Conservation (phyloP, 2,113 vertebrate genomes). For the Origma solitaria region DNA sequence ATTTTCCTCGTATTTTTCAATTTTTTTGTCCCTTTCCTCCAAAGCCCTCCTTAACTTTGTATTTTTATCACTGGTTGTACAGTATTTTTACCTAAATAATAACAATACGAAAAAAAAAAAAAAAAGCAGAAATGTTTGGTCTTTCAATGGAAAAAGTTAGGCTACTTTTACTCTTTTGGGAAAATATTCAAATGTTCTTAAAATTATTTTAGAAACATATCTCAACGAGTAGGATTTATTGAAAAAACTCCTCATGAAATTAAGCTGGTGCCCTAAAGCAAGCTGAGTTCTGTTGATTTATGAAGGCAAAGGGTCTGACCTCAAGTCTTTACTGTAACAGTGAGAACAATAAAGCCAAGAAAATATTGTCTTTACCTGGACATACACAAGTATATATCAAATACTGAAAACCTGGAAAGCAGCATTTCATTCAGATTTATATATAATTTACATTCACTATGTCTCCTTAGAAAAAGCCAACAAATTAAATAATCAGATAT, state of each 20-base stretch:
- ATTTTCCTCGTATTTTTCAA: background rate
- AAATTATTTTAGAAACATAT: background rate
- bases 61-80: background rate
- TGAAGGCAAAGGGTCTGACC: background rate
- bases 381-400: background rate
- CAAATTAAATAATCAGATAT: conserved; percentile 50
- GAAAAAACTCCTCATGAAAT: background rate
- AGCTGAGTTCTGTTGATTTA: background rate
- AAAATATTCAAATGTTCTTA: background rate
- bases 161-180: background rate
- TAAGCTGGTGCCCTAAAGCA: background rate
- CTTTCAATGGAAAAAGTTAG: background rate
- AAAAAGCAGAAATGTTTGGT: rapidly evolving
- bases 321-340: background rate
- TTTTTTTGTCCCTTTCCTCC: background rate
- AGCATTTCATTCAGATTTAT: background rate
- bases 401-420: background rate
- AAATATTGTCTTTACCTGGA: background rate
- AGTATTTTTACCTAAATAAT: background rate
- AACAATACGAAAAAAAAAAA: rapidly evolving
- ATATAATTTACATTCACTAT: background rate
- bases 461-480: background rate
- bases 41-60: background rate
- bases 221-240: background rate
- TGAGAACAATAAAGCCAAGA: background rate